Evolutionary conservation across 64 coral and sea anemone species (phyloP).

Genomic region (Stichodactyla mertensii): DNA sequence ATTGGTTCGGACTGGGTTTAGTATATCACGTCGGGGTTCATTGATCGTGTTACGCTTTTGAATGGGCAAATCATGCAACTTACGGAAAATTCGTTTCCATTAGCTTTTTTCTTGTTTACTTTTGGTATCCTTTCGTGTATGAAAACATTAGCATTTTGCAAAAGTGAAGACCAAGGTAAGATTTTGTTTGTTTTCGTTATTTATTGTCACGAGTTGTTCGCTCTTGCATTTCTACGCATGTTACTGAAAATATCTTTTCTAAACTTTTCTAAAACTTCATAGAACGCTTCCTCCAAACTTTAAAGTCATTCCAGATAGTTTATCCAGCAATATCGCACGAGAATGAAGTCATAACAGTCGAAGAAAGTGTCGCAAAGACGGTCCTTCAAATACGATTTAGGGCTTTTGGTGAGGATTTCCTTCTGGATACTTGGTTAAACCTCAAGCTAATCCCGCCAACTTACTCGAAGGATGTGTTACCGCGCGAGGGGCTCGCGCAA

Average conservation of each 20-base stretch:
- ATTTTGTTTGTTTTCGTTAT: not conserved
- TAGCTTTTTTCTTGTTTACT: not conserved
- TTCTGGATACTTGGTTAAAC: constrained; percentile 32
- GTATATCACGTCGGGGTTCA: not conserved
- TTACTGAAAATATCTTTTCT: not conserved
- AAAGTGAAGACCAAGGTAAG: constrained; percentile 6
- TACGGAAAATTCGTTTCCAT: not conserved
- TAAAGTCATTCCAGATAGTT: constrained; percentile 2
- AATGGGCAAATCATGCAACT: not conserved
- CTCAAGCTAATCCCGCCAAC: constrained; percentile 23
- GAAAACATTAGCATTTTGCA: not conserved
- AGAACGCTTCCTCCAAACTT: not conserved
- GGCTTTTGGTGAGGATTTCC: constrained; percentile 47
- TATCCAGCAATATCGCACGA: not conserved
- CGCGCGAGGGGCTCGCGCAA: not conserved
- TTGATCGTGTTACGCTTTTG: not conserved
- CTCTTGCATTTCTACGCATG: not conserved
- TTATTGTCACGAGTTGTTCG: not conserved
- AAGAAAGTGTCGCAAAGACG: not conserved
- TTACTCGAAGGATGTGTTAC: constrained; percentile 30
- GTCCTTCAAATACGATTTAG: constrained; percentile 18
- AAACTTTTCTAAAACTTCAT: not conserved
- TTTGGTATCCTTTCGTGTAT: not conserved
- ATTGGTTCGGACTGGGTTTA: not conserved
- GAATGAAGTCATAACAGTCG: not conserved